phyloP scores from a whole-genome alignment of 2,888 invertebrate genomes.

The Andrena hattorfiana region DNA sequence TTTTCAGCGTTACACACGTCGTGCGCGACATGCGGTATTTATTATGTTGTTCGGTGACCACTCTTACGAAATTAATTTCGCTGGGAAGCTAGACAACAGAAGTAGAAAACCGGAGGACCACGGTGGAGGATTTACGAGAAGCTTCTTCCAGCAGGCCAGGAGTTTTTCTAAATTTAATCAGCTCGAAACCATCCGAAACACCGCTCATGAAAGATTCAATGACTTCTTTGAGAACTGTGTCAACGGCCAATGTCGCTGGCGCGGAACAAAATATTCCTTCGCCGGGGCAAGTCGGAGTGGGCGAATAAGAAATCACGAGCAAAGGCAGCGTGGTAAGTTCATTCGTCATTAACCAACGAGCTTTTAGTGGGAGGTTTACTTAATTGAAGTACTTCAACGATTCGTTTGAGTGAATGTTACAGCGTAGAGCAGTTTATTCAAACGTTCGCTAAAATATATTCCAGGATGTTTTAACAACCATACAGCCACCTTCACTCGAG shows the following conservation, averaged over 20 bases:
- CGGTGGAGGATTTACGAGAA: slow-evolving; percentile 7
- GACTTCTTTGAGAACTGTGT: slow-evolving; percentile 14
- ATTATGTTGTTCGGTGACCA: neutral
- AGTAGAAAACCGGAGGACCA: neutral
- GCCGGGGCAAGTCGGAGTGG: neutral
- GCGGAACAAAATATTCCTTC: slow-evolving; percentile 23
- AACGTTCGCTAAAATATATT: neutral
- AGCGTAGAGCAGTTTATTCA: too few relatives aligned
- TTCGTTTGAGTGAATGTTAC: too few relatives aligned
- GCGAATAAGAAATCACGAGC: neutral
- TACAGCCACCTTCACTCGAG: too few relatives aligned
- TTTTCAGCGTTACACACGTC: slow-evolving; percentile 1
- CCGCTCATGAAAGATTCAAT: slow-evolving; percentile 59
- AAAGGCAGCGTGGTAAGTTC: neutral
- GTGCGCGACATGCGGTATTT: neutral
- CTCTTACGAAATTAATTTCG: slow-evolving; percentile 22
- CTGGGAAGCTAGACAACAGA: neutral
- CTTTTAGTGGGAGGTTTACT: neutral
- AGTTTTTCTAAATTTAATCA: slow-evolving; percentile 63
- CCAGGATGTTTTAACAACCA: neutral
- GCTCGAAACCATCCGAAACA: slow-evolving; percentile 16
- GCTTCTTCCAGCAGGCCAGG: neutral
- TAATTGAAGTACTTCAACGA: neutral
- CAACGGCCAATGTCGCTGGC: slow-evolving; percentile 18
- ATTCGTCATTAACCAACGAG: neutral